A percentile compares a stretch with the other conserved stretches of the same genome.
Evolutionary conservation across 2,797 vertebrate species (phyloP).

Genomic region (Schizopygopsis pylzovi): DNA sequence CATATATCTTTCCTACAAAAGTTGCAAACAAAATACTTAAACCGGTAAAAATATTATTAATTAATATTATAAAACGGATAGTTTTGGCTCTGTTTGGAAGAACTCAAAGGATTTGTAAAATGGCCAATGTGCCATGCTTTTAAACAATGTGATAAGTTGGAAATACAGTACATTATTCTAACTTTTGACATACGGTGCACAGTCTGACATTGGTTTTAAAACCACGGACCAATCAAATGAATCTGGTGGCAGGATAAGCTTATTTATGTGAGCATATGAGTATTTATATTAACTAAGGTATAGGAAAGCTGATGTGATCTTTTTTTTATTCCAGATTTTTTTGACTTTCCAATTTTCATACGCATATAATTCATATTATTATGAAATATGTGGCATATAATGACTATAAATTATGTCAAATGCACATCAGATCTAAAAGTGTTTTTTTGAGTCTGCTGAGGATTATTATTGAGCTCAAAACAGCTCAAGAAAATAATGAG

Average conservation of each 20-base stretch:
- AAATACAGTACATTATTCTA: background rate
- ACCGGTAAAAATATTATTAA: background rate
- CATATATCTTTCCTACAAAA: background rate
- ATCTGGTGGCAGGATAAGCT: background rate
- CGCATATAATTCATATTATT: background rate
- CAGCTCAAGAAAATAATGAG: slow-evolving; percentile 1
- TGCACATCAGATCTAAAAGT: background rate
- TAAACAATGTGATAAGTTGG: too few relatives aligned
- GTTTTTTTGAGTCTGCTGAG: background rate
- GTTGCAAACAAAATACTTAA: slow-evolving; percentile 1
- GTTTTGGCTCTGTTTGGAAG: background rate
- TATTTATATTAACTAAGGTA: background rate
- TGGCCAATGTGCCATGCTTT: background rate
- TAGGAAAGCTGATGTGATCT: background rate
- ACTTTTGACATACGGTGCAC: background rate
- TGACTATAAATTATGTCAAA: background rate
- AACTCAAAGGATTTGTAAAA: background rate
- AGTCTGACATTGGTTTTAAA: background rate
- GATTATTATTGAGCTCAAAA: slow-evolving; percentile 10
- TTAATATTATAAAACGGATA: background rate
- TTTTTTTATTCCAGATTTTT: background rate
- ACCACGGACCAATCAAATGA: background rate
- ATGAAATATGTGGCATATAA: background rate
- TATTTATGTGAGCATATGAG: background rate
- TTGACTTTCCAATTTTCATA: background rate